Evolutionary conservation across 37 sponge, comb jelly and placozoan genomes (phyloP), one percentile per base, ranked within the genome.

Genomic region (Petrosia ficiformis): DNA sequence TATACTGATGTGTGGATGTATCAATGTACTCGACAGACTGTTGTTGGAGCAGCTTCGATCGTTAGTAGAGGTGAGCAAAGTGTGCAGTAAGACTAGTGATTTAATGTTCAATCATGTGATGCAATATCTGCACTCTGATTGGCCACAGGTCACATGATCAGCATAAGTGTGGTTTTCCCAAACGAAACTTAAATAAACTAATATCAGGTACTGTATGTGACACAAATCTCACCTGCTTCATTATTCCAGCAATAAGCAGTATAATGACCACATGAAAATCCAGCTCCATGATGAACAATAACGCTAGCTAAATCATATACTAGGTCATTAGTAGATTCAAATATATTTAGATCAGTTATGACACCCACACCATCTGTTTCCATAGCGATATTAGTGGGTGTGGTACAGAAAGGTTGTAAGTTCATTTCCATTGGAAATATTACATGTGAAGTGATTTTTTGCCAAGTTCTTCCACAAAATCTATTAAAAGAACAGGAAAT

Each of bases 221-320:
- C n/a, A n/a, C n/a, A n/a, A n/a, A n/a, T n/a, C n/a, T 44, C 59
- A 78, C 84, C 72, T 2, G 84, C 84, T 14, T 83, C 84, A 64
- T 6, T 25, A 44, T 83, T 83, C 84, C 84, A 83, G 57, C 84
- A 75, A 75, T 82, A 82, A 57, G 82, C 59, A 26, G 88, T 84
- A 48, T 92, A 92, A 67, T 92, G 93, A 22, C 93, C 93, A 14
- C 74, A 80, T 39, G 39, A 37, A 41, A 87, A 80, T 0, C 85
- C 84, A 19, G 42, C 10, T 1, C 93, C 93, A 67, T 87, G 93
- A 67, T 92, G 93, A 59, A 87, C 56, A 10, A 92, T 64, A 21
- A 87, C 75, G 59, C 93, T 87, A 38, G 89, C 73, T 10, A 92
- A 59, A 56, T 87, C 76, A 68, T 92, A 92, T 38, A 70, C 16